Base-by-base conservation (phyloP, 2,113 vertebrate genomes). In the Scomber scombrus region DNA sequence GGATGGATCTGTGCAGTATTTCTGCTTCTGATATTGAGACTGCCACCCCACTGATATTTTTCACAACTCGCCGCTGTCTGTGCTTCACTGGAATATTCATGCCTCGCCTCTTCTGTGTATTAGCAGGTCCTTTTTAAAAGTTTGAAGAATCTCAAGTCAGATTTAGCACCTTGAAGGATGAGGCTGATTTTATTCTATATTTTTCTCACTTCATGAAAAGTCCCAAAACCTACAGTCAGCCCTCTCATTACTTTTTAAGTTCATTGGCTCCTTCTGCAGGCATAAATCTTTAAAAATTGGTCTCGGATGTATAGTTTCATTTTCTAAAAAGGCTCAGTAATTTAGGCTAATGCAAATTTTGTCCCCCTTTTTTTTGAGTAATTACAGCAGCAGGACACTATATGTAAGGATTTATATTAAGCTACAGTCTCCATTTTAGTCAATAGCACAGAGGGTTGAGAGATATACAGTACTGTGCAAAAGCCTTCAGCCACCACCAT, bases 11-110 rank as follows among this genome's bases (percentile, higher is more conserved):
- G 21, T 47, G 65, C 49, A 46, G 40, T 14, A 15, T 61, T 68
- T 52, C 46, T 70, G 46, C 49, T 14, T 34, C 31, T 43, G 74
- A 40, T 40, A 40, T 9, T 7, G 34, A 40, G 34, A 40, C 6
- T 40, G 1, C 34, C 34, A 40, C 34, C 34, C 34, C 34, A 40
- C 34, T 40, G 34, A 61, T 19, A 50, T 55, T 72, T 68, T 76
- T 85, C 80, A 80, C 72, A 71, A 49, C 63, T 65, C 76, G 19
- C 64, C 26, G 3, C 80, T 29, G 54, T 56, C 54, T 5, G 3
- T 58, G 76, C 29, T 60, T 61, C 15, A 16, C 45, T 56, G n/a
- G 34, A 63, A 52, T 63, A 26, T 68, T 50, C 34, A 46, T 43
- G 69, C 51, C 68, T 60, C n/a, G 8, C 46, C 40, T 65, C 75